Base-by-base conservation (phyloP, 1,140 invertebrate genomes). In the Drosophila baimaii region DNA sequence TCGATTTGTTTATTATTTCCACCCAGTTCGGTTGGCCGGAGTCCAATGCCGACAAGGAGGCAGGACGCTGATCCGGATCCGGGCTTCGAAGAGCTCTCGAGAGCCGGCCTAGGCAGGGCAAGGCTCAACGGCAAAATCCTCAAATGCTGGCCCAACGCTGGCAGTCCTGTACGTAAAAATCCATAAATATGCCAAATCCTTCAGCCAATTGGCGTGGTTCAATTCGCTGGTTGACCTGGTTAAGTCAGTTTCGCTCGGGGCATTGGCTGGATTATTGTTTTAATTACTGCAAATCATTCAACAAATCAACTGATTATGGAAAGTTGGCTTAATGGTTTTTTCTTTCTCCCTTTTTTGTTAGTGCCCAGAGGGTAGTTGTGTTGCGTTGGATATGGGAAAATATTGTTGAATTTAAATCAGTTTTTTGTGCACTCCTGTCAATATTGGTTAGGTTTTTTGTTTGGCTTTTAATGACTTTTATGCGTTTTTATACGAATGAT, bases 141-240 rank as follows among this genome's bases (percentile, higher is more conserved):
- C 10, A 19, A 51, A 13, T 31, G 47, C 25, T 12, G 46, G 29
- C 61, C 44, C 23, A 25, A 25, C 46, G n/a, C n/a, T 27, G 25
- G 74, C 56, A 68, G 63, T 78, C 47, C 29, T 51, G 17, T 61
- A 21, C 19, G 19, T 63, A 72, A 39, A 81, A 63, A 76, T 76
- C 76, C 66, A 88, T 88, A 86, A 86, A 74, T 73, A 79, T 88
- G 76, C 61, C 79, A 81, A 76, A 61, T 64, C 65, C 51, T 56
- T 59, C 37, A 59, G 68, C 29, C 47, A 70, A 77, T 61, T 63
- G 43, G 55, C 29, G 49, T 55, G n/a, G 27, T 33, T 64, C 52
- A 61, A 70, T 58, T 79, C 64, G 39, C 66, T 63, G 29, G 52
- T 88, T 80, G 81, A 79, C 79, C 74, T 49, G 70, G 66, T 83